phyloP scores from a whole-genome alignment of 2,797 vertebrate genomes.

The Lindbergichthys nudifrons region DNA sequence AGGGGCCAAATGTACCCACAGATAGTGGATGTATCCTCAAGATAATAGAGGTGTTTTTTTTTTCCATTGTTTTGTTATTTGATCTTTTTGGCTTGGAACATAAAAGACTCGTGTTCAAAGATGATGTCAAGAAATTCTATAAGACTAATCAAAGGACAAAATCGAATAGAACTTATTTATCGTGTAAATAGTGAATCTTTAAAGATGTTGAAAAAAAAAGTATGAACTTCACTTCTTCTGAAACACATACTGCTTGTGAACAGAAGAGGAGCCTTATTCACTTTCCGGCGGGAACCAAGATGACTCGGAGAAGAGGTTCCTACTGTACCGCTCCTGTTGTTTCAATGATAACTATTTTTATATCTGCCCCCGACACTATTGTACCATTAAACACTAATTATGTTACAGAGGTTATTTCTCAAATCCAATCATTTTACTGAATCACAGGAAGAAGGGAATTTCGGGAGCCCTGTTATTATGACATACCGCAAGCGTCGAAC shows the following conservation, averaged over 20 bases:
- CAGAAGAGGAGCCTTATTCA: constrained; percentile 82
- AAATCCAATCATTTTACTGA: constrained; percentile 50
- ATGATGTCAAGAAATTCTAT: constrained; percentile 85
- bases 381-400: constrained; percentile 52
- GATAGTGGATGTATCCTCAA: constrained; percentile 43
- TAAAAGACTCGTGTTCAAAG: constrained; percentile 71
- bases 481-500: constrained; percentile 53
- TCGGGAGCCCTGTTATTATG: constrained; percentile 48
- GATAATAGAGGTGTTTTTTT: constrained; percentile 30
- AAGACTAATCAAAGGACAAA: constrained; percentile 72
- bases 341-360: constrained; percentile 88
- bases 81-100: constrained; percentile 53
- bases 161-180: constrained; percentile 84
- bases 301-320: constrained; percentile 65
- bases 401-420: constrained; percentile 60
- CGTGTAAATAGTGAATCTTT: constrained; percentile 86
- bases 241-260: constrained; percentile 78
- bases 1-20: constrained; percentile 41
- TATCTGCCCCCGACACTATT: constrained; percentile 80
- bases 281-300: constrained; percentile 68
- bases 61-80: constrained; percentile 32
- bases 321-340: constrained; percentile 74
- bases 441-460: constrained; percentile 36
- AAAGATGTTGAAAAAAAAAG: constrained; percentile 67
- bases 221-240: constrained; percentile 82